A percentile compares a stretch with the other conserved stretches of the same genome.
These are phyloP conservation scores for Myotis yumanensis DNA, from an alignment of 2,113 vertebrate genomes.

Conservation along the genomic window DNA sequence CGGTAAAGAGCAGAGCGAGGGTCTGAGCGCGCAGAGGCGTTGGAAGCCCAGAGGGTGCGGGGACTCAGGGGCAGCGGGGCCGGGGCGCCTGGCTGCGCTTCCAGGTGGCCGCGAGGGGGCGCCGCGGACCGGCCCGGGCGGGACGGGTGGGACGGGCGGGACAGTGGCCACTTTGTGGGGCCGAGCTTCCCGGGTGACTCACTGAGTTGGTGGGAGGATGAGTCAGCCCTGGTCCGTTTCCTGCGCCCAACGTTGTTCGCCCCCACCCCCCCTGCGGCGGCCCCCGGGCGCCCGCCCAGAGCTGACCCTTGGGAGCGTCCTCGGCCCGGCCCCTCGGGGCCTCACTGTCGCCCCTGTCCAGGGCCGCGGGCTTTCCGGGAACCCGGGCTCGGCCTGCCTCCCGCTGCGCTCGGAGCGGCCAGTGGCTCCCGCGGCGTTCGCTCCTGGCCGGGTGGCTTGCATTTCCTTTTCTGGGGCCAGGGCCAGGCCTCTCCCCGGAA, in stretches of 20 bases:
- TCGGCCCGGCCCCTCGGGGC: neutral
- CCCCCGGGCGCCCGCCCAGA: neutral
- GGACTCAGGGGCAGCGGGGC: neutral
- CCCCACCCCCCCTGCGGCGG: neutral
- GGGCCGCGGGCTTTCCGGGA: neutral
- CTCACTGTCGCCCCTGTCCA: fast-evolving
- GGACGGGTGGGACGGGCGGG: neutral
- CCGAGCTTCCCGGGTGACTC: neutral
- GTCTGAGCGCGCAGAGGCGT: neutral
- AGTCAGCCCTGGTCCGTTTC: conserved; percentile 9
- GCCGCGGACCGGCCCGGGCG: neutral
- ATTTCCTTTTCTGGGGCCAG: neutral
- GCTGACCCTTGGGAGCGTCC: neutral
- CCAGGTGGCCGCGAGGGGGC: conserved; percentile 25
- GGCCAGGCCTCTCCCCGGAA: neutral
- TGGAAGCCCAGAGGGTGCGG: neutral
- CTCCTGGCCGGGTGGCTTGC: too few species aligned
- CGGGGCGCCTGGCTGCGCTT: neutral
- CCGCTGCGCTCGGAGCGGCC: neutral
- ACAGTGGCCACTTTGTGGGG: neutral
- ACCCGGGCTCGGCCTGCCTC: neutral
- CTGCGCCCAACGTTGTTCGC: neutral
- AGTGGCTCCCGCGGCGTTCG: neutral
- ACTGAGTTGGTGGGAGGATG: neutral
- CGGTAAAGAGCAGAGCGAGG: fast-evolving